Evolutionary conservation across 2,113 vertebrate genomes (phyloP).

Genomic region (Sylvietta virens): DNA sequence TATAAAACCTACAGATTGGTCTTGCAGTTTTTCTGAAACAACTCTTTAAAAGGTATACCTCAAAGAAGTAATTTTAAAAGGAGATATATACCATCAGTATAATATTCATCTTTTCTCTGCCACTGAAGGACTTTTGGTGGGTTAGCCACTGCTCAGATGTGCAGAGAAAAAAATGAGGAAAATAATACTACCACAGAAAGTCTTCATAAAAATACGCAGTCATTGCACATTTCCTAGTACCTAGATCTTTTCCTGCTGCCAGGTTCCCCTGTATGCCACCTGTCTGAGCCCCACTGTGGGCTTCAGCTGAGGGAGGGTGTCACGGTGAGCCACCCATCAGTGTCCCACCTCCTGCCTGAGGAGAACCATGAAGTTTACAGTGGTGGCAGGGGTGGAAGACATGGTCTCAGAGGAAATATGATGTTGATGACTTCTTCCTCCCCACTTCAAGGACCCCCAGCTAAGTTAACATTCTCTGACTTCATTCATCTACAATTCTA

Average conservation of each 20-base stretch:
- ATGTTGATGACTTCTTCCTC: neutral
- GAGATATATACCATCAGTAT: neutral
- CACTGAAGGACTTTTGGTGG: neutral
- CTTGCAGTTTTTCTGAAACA: neutral
- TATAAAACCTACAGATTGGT: neutral
- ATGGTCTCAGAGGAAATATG: neutral
- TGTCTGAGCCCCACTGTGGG: neutral
- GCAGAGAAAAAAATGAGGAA: neutral
- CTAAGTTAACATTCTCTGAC: neutral
- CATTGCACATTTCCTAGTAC: neutral
- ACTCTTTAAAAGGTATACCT: neutral
- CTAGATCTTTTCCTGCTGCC: neutral
- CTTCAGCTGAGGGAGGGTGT: neutral
- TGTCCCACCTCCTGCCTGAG: neutral
- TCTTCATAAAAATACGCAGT: neutral
- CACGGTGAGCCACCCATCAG: rapidly evolving
- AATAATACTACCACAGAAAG: neutral
- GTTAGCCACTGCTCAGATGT: neutral
- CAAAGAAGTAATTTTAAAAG: neutral
- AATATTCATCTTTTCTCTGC: neutral
- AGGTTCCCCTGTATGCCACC: neutral
- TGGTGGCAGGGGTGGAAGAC: neutral
- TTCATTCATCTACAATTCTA: neutral
- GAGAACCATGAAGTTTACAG: neutral
- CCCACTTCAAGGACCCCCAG: neutral